Conservation (phyloP, 2,888 invertebrate species). For the Caenorhabditis sp. region DNA sequence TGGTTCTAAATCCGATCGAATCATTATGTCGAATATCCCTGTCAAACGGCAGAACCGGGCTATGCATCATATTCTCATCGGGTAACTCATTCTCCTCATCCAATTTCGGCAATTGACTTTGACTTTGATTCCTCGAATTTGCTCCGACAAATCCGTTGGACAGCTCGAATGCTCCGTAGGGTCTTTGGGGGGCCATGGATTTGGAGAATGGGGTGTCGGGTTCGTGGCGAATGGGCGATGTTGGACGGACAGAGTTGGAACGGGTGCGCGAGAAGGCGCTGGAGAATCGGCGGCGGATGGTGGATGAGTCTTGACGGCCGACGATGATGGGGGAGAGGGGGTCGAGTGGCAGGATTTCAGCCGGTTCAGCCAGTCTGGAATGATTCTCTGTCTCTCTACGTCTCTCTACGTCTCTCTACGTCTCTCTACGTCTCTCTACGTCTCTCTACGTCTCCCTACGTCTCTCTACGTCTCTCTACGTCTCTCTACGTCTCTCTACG, state of each 20-base stretch:
- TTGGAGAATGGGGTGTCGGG: conserved; percentile 28
- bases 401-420: neutral
- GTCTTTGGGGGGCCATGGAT: conserved; percentile 38
- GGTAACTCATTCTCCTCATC: conserved; percentile 22
- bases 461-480: neutral
- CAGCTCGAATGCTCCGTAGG: conserved; percentile 30
- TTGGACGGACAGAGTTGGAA: conserved; percentile 33
- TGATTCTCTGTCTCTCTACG: neutral
- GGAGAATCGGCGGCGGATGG: conserved; percentile 22
- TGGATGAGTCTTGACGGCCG: conserved; percentile 20
- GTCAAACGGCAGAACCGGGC: neutral
- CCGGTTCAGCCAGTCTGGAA: conserved; percentile 34
- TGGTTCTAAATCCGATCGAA: neutral
- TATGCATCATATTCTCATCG: neutral
- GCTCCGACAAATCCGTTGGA: conserved; percentile 25
- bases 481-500: neutral
- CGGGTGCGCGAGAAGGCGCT: conserved; percentile 17
- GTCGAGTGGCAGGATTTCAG: conserved; percentile 22
- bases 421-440: neutral
- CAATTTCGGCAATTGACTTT: conserved; percentile 31
- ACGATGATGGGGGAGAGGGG: conserved; percentile 24
- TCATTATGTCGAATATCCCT: neutral
- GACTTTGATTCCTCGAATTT: conserved; percentile 3
- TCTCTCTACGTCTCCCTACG: neutral
- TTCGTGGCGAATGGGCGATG: conserved; percentile 15